Evolutionary conservation across 2,888 invertebrate species (phyloP).

Genomic region (Dinocampus coccinellae): DNA sequence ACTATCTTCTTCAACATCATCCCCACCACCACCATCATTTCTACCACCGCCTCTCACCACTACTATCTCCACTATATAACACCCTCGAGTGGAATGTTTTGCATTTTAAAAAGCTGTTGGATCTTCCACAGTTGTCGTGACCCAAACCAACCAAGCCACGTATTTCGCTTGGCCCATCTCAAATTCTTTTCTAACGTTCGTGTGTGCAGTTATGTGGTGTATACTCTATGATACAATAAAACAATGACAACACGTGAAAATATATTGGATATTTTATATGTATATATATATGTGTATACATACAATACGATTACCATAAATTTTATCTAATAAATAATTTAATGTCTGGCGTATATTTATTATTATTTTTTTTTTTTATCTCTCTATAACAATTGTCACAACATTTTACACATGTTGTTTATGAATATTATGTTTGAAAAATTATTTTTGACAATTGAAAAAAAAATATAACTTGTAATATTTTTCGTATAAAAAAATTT

Average conservation of each 20-base stretch:
- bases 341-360: background rate
- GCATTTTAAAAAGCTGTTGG: conserved; percentile 68
- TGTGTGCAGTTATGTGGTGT: background rate
- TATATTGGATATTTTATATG: background rate
- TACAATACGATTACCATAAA: background rate
- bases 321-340: background rate
- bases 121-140: conserved; percentile 38
- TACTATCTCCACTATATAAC: conserved; percentile 41
- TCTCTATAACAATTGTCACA: no score
- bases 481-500: no score
- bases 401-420: no score
- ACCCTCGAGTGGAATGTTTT: conserved; percentile 63
- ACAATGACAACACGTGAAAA: background rate
- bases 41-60: conserved; percentile 9
- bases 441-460: no score
- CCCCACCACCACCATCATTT: no score
- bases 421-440: no score
- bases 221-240: background rate
- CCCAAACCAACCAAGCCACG: conserved; percentile 8
- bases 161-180: background rate
- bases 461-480: no score
- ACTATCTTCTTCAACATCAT: background rate
- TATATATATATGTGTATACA: no score
- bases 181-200: background rate
- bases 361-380: background rate